Conservation (phyloP, 2,888 invertebrate species). For the Ametastegia equiseti region DNA sequence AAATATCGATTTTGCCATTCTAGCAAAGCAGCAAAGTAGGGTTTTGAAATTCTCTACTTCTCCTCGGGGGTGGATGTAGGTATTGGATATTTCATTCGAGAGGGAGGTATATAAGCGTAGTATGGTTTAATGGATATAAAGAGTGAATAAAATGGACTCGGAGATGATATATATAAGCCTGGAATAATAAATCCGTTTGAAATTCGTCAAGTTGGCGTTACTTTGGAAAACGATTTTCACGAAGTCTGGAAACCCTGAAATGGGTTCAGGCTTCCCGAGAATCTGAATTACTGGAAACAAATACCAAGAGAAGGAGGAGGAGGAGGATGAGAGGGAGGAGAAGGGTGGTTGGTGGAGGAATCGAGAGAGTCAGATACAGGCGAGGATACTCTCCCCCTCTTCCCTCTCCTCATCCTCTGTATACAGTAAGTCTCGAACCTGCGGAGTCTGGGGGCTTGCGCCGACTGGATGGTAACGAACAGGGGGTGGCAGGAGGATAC, state of each 20-base stretch:
- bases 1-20: too few relatives aligned
- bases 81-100: constrained; percentile 21
- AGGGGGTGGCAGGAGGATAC: constrained; percentile 49
- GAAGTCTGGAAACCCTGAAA: constrained; percentile 46
- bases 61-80: background rate
- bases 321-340: background rate
- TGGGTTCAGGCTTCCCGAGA: constrained; percentile 54
- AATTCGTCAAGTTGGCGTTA: constrained; percentile 47
- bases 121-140: constrained; percentile 3
- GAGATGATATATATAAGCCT: background rate
- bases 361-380: constrained; percentile 40
- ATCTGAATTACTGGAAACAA: constrained; percentile 67
- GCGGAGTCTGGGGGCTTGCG: constrained; percentile 44
- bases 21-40: too few relatives aligned
- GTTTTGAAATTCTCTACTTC: too few relatives aligned
- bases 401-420: constrained; percentile 27
- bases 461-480: constrained; percentile 42
- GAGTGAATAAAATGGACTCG: background rate
- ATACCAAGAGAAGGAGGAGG: constrained; percentile 53
- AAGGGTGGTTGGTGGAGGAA: background rate
- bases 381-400: constrained; percentile 52
- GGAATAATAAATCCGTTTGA: constrained; percentile 40
- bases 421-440: constrained; percentile 34
- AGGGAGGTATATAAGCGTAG: background rate
- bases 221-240: constrained; percentile 48